Conservation (phyloP, 2,888 invertebrate species). For the Orchestes rusci region DNA sequence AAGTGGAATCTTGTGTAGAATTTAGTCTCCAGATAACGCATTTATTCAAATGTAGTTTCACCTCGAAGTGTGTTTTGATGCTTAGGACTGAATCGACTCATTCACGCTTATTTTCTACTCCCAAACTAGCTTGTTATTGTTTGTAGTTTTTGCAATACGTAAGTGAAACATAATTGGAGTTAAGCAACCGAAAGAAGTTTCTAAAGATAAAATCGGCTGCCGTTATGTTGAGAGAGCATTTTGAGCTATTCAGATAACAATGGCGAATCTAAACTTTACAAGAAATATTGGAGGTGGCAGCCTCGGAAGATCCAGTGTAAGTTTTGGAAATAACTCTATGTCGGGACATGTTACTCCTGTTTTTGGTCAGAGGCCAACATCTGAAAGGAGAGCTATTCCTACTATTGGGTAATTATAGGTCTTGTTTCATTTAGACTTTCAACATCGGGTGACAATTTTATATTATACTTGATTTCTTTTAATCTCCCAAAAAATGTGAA, state of each 20-base stretch:
- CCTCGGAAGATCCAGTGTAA: conserved; percentile 58
- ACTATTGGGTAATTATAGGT: conserved; percentile 42
- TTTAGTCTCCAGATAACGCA: conserved; percentile 15
- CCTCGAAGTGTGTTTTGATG: no score
- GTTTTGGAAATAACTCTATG: conserved; percentile 60
- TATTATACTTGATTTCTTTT: neutral
- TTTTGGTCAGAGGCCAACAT: conserved; percentile 74
- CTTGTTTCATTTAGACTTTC: neutral
- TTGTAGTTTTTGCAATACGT: conserved; percentile 25
- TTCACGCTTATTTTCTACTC: conserved; percentile 6
- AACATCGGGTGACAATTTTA: neutral
- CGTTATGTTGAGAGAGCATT: conserved; percentile 41
- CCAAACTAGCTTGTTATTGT: conserved; percentile 19
- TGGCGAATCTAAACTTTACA: conserved; percentile 91
- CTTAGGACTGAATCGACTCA: conserved; percentile 1
- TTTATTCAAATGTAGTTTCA: no score
- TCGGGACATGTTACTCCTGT: conserved; percentile 74
- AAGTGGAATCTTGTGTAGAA: no score
- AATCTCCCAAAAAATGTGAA: neutral
- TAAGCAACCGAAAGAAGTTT: conserved; percentile 22
- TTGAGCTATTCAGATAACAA: conserved; percentile 53
- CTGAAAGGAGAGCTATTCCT: conserved; percentile 61
- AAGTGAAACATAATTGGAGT: conserved; percentile 11
- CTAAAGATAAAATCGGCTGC: conserved; percentile 26
- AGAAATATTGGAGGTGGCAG: conserved; percentile 79